A percentile compares a stretch with the other conserved stretches of the same genome.
phyloP scores from a whole-genome alignment of 2,113 vertebrate genomes.

The Cyanocitta stelleri region DNA sequence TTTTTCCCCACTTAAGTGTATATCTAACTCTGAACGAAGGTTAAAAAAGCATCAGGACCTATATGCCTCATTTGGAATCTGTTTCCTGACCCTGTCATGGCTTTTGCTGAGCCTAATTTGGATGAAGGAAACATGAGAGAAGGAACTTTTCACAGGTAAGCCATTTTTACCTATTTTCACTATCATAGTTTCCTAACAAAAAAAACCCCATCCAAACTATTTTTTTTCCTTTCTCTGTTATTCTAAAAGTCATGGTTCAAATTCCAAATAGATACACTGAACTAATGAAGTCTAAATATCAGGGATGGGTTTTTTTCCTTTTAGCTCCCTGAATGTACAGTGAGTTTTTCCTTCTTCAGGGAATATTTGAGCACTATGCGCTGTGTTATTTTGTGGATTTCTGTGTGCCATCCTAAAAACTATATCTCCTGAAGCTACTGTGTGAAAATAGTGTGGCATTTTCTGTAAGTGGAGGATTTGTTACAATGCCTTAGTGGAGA shows the following conservation, averaged over 20 bases:
- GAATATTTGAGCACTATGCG: not conserved
- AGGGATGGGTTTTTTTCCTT: not conserved
- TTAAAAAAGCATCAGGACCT: not conserved
- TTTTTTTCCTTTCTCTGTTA: not conserved
- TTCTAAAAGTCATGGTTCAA: not conserved
- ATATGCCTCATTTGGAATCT: not conserved
- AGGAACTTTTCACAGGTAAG: not conserved
- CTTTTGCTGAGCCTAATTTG: not conserved
- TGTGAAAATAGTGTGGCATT: not conserved
- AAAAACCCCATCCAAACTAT: accelerated
- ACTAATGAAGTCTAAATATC: not conserved
- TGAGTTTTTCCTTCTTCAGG: not conserved
- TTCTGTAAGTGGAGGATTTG: not conserved
- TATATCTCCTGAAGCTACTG: not conserved
- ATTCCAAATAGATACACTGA: not conserved
- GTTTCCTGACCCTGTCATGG: not conserved
- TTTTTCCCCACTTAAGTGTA: not conserved
- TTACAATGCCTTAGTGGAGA: not conserved
- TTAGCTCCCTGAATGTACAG: not conserved
- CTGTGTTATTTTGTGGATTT: not conserved
- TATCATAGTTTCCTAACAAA: not conserved
- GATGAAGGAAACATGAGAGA: not conserved
- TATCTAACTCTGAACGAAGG: not conserved
- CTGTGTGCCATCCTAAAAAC: not conserved
- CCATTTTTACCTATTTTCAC: not conserved